A percentile compares a stretch with the other conserved stretches of the same genome.
Conservation (phyloP, 2,797 vertebrate species). For the Pseudochirops cupreus region DNA sequence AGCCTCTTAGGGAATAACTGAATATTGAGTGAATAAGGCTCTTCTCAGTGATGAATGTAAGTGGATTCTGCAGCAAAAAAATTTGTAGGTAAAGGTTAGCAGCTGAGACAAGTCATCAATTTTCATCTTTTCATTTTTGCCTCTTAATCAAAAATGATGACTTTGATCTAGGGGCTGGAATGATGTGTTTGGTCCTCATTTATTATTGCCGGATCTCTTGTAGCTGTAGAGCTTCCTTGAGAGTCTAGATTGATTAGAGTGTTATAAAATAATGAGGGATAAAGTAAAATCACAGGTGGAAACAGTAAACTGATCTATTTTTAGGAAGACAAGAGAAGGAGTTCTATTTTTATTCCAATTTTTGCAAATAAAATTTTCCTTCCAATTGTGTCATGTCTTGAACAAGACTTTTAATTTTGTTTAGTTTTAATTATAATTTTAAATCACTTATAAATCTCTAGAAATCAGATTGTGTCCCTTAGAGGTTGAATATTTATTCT, state of each 20-base stretch:
- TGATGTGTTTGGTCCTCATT: constrained; percentile 64
- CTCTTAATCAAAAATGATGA: constrained; percentile 73
- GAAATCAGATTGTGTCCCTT: constrained; percentile 26
- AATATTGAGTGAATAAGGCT: constrained; percentile 46
- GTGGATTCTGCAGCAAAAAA: constrained; percentile 47
- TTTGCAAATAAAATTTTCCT: constrained; percentile 11
- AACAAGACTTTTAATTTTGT: constrained; percentile 56
- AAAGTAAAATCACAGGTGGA: constrained; percentile 45
- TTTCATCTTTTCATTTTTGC: constrained; percentile 70
- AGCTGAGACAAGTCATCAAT: constrained; percentile 64
- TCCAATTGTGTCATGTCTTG: constrained; percentile 37
- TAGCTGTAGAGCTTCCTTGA: constrained; percentile 47
- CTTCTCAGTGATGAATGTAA: constrained; percentile 55
- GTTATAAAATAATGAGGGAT: background rate
- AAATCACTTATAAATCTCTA: constrained; percentile 44
- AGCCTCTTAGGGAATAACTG: background rate
- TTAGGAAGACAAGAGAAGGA: constrained; percentile 28
- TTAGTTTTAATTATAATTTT: constrained; percentile 37
- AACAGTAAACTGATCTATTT: constrained; percentile 16
- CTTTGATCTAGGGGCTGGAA: constrained; percentile 72
- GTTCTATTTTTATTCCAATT: constrained; percentile 24
- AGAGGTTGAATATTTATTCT: background rate
- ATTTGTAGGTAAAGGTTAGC: constrained; percentile 68
- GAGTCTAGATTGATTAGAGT: constrained; percentile 32
- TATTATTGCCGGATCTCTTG: constrained; percentile 56